These are phyloP conservation scores for Clarias macrocephalus DNA, from an alignment of 2,113 vertebrate genomes.

Conservation along the genomic window DNA sequence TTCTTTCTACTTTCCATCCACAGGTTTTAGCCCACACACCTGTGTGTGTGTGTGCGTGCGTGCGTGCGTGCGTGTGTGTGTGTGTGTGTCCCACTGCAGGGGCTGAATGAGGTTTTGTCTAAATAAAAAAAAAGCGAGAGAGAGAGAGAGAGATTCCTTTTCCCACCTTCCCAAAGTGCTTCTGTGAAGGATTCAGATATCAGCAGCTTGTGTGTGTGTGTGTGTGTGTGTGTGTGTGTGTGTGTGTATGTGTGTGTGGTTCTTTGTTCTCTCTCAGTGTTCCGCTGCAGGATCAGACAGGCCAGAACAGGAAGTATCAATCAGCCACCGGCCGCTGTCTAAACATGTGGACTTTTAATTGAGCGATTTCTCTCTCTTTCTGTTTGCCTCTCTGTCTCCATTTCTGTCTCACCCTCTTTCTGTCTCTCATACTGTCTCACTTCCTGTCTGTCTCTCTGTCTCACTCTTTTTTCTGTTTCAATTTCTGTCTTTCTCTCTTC, in stretches of 20 bases:
- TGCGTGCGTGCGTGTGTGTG: slow-evolving; percentile 2
- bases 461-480: too few species aligned
- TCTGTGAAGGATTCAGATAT: neutral
- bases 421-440: neutral
- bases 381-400: slow-evolving; percentile 36
- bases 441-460: too few species aligned
- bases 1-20: neutral
- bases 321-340: slow-evolving; percentile 63
- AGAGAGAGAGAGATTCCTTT: neutral
- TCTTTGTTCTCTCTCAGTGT: slow-evolving; percentile 73
- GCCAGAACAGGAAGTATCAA: slow-evolving; percentile 69
- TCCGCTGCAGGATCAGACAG: slow-evolving; percentile 63
- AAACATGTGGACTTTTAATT: slow-evolving; percentile 72
- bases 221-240: slow-evolving; percentile 47
- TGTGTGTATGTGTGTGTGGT: slow-evolving; percentile 53
- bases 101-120: neutral
- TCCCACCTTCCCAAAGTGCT: neutral
- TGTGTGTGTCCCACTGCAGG: neutral
- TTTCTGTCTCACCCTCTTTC: slow-evolving; percentile 33
- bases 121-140: neutral
- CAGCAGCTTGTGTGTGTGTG: slow-evolving; percentile 17
- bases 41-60: slow-evolving; percentile 14
- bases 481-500: slow-evolving; percentile 33
- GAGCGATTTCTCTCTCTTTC: slow-evolving; percentile 45
- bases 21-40: neutral